Conservation (phyloP, 1,140 invertebrate species). For the Drosophila bifasciata region DNA sequence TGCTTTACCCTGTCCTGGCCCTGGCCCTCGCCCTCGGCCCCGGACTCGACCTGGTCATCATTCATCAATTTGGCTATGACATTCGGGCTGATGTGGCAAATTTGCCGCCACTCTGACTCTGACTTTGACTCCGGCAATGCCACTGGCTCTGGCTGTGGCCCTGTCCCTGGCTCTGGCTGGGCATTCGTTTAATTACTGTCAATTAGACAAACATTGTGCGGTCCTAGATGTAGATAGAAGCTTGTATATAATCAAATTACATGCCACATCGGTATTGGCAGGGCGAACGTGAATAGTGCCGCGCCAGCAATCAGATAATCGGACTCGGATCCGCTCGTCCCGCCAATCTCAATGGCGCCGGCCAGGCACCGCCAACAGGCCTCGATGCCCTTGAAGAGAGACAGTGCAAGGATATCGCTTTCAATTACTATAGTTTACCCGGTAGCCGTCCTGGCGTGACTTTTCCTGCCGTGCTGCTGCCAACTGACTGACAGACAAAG, state of each 20-base stretch:
- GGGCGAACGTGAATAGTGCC: slow-evolving; percentile 31
- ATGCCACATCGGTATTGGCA: slow-evolving; percentile 29
- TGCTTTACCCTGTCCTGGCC: slow-evolving; percentile 11
- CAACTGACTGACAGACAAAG: slow-evolving; percentile 45
- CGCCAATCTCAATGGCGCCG: slow-evolving; percentile 68
- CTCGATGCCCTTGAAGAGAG: slow-evolving; percentile 57
- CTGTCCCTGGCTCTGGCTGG: not conserved
- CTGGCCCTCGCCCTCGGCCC: not conserved
- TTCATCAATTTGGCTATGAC: slow-evolving; percentile 61
- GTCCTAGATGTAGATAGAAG: slow-evolving; percentile 3
- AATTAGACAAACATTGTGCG: slow-evolving; percentile 70
- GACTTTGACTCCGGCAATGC: not conserved
- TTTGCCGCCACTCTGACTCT: slow-evolving; percentile 21
- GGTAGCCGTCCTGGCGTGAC: slow-evolving; percentile 63
- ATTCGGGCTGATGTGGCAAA: slow-evolving; percentile 54
- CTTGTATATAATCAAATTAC: slow-evolving; percentile 60
- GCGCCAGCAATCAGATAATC: slow-evolving; percentile 64
- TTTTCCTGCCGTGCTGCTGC: slow-evolving; percentile 57
- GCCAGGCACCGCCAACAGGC: slow-evolving; percentile 13
- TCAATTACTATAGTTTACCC: slow-evolving; percentile 66
- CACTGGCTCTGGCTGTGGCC: not conserved
- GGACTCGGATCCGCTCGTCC: slow-evolving; percentile 29
- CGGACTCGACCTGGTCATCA: slow-evolving; percentile 43
- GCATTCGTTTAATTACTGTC: slow-evolving; percentile 67
- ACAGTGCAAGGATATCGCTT: slow-evolving; percentile 67